Evolutionary conservation across 2,888 invertebrate genomes (phyloP).

Genomic region (Piscicola geometra): DNA sequence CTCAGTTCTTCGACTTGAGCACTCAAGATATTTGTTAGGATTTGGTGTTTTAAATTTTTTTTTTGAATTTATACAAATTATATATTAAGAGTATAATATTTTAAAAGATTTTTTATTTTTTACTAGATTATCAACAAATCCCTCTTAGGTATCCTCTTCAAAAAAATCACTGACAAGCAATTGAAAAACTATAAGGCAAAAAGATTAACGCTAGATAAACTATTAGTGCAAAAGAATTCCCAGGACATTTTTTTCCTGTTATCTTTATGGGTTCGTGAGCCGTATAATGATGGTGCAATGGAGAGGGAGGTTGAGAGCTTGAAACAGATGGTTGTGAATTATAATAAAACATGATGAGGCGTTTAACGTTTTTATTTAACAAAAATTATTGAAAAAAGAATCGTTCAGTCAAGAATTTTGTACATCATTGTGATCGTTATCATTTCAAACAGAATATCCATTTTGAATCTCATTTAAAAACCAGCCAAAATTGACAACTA

Average conservation of each 20-base stretch:
- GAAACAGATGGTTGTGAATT: background rate
- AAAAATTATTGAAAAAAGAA: constrained; percentile 14
- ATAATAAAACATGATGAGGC: background rate
- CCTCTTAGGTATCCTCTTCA: constrained; percentile 1
- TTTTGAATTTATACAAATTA: background rate
- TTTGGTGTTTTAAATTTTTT: background rate
- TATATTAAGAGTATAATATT: background rate
- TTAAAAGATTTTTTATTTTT: too few relatives aligned
- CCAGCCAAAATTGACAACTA: background rate
- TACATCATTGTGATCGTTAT: too few relatives aligned
- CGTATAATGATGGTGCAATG: background rate
- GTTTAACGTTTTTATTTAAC: too few relatives aligned
- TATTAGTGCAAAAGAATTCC: background rate
- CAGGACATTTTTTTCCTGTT: background rate
- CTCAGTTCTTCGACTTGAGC: background rate
- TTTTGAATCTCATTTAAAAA: background rate
- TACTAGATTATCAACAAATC: too few relatives aligned
- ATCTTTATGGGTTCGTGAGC: constrained; percentile 21
- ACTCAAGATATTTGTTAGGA: background rate
- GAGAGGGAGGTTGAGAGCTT: background rate
- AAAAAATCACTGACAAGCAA: constrained; percentile 20
- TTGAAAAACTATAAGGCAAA: constrained; percentile 17
- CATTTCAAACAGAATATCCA: background rate
- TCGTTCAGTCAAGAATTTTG: too few relatives aligned
- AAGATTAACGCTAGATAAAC: background rate